Evolutionary conservation across 2,888 invertebrate species (phyloP), one percentile per base, ranked within the genome.

Genomic region (Drosophila anomalata): DNA sequence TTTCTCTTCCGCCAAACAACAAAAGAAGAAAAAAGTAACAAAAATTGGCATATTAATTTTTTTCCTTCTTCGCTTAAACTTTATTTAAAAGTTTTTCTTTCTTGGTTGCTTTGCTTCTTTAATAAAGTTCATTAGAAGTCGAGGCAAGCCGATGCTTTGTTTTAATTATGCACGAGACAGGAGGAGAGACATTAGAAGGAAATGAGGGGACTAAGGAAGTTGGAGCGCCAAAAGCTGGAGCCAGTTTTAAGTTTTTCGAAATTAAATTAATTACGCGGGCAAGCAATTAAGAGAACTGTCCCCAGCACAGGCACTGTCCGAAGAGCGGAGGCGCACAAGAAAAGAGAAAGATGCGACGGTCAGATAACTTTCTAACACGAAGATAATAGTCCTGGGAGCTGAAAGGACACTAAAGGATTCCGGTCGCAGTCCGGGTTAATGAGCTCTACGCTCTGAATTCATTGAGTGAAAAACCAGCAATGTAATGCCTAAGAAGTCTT

Each of bases 181-280:
- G 39, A 56, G 41, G 41, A 42, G 14, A 39, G 72, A 62, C 29
- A 44, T 55, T 55, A 55, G 46, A 31, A 17, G 61, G 52, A 46
- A 24, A 20, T 41, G 9, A 53, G 36, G 33, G 26, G 20, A n/a
- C 36, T 14, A 36, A 36, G 36, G 36, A 36, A 44, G 44, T 12
- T 20, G 42, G 42, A 44, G 17, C 22, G 54, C 63, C 63, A 48
- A 58, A 11, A 59, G 62, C 54, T 54, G 65, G 48, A 44, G 60
- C 46, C 75, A 78, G 77, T 75, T 75, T 78, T 77, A 78, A 78
- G 80, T 79, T 78, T 66, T 74, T 39, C 55, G 55, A 72, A 78
- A 78, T 78, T 78, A 78, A 78, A 78, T 78, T 78, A 78, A 78
- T 78, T 78, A 78, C 77, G 77, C 65, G 78, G 65, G 69, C 80